phyloP scores from a whole-genome alignment of 1,140 invertebrate genomes.

The Cepaea nemoralis region DNA sequence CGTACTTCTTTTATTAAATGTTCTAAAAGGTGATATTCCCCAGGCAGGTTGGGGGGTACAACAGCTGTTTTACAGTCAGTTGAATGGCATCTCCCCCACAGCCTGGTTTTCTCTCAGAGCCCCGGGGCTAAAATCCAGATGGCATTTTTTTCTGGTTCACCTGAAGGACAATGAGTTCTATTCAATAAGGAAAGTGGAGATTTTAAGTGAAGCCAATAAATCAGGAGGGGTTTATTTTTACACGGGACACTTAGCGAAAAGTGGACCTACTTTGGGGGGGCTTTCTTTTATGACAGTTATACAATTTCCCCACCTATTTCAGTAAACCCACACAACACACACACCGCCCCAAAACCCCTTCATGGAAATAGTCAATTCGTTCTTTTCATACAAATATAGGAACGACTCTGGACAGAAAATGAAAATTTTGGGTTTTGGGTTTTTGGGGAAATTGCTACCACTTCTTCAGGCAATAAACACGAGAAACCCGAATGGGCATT shows the following conservation, averaged over 20 bases:
- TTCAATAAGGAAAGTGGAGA: constrained; percentile 73
- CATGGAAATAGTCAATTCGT: too few species aligned
- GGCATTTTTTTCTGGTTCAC: constrained; percentile 80
- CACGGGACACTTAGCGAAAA: background rate
- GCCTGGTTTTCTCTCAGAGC: constrained; percentile 65
- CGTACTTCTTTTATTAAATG: too few species aligned
- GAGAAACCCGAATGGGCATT: too few species aligned
- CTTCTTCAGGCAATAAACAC: too few species aligned
- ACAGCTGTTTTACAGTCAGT: constrained; percentile 78
- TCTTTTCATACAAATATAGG: too few species aligned
- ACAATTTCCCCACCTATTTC: background rate
- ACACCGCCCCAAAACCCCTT: too few species aligned
- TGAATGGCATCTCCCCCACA: constrained; percentile 76
- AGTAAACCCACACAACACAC: too few species aligned
- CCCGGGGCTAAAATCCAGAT: constrained; percentile 60
- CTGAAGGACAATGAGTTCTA: constrained; percentile 74
- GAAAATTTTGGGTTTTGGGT: too few species aligned
- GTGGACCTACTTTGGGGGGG: background rate
- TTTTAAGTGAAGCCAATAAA: constrained; percentile 71
- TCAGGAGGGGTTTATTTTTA: background rate
- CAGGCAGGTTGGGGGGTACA: constrained; percentile 79
- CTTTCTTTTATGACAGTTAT: background rate
- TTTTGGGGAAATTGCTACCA: too few species aligned
- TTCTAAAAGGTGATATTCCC: background rate
- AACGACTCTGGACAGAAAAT: too few species aligned